A percentile compares a stretch with the other conserved stretches of the same genome.
Conservation (phyloP, 2,797 vertebrate genomes). For the Micromesistius poutassou region DNA sequence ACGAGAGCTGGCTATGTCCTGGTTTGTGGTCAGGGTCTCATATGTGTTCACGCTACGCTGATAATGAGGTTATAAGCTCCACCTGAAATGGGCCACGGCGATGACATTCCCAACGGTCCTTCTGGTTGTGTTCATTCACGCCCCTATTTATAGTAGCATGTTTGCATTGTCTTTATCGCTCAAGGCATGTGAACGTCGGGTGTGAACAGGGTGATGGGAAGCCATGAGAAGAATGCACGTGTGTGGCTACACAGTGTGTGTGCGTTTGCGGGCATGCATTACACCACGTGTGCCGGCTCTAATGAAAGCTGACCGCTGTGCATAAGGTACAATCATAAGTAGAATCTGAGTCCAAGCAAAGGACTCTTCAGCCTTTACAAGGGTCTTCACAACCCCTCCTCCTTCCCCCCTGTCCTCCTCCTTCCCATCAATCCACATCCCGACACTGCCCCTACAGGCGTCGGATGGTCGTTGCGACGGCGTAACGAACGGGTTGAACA, state of each 20-base stretch:
- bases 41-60: neutral
- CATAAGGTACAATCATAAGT: neutral
- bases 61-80: neutral
- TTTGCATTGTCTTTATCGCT: neutral
- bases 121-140: neutral
- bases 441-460: constrained; percentile 46
- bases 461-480: constrained; percentile 34
- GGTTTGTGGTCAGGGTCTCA: neutral
- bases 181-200: neutral
- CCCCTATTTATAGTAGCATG: neutral
- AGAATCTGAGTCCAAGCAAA: neutral
- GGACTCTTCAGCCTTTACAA: neutral
- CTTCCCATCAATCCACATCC: neutral
- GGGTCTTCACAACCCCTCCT: neutral
- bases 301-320: neutral
- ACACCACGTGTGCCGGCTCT: neutral
- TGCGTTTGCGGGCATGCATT: neutral
- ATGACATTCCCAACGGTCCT: neutral
- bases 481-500: constrained; percentile 38
- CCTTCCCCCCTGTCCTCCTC: neutral
- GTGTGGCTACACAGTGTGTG: neutral
- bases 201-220: neutral
- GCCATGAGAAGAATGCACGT: neutral
- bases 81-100: neutral
- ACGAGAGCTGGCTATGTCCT: neutral